Evolutionary conservation across 1,140 invertebrate genomes (phyloP), one percentile per base, ranked within the genome.

Genomic region (Dreissena rostriformis): DNA sequence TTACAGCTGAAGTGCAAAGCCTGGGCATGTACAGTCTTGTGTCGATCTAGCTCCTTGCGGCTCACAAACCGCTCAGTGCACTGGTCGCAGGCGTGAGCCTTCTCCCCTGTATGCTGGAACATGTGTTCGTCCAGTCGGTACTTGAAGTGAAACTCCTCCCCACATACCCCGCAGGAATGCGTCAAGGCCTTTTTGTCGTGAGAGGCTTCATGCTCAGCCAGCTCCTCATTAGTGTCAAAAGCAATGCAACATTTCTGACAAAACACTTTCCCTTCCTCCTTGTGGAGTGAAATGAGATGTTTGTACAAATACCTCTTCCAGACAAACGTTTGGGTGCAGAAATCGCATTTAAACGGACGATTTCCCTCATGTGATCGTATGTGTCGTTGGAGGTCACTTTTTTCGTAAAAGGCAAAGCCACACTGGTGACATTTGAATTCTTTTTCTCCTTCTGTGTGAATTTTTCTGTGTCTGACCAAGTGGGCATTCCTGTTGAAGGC

Each of bases 401-500:
- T 74, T 63, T 82, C 80, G 71, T 72, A 82, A 71, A 82, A 82
- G 1, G 80, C 80, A 82, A 82, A 82, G 29, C 80, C 72, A 75
- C 80, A 82, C 19, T 74, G 71, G 7, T 53, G 22, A 65, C 80
- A 82, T 82, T 82, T 82, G 71, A 71, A 82, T 66, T 82, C 80
- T 29, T 82, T 82, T 17, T 82, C 80, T 29, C 53, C 72, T n/a
- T 57, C 72, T 67, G 28, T 52, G 71, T 82, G 80, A 53, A 82
- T 81, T 63, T 75, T 80, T 28, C 71, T 14, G 49, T 85, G 84
- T 28, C 84, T 77, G 5, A 80, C 68, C 29, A 85, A 28, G 51
- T 78, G 71, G 53, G 85, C 72, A 73, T 99, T 99, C 11, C 98
- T 99, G 17, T 98, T 99, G 93, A 99, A 99, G 28, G 97, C 96